Evolutionary conservation across 2,797 vertebrate species (phyloP), one percentile per base, ranked within the genome.

Genomic region (Pseudochaenichthys georgianus): DNA sequence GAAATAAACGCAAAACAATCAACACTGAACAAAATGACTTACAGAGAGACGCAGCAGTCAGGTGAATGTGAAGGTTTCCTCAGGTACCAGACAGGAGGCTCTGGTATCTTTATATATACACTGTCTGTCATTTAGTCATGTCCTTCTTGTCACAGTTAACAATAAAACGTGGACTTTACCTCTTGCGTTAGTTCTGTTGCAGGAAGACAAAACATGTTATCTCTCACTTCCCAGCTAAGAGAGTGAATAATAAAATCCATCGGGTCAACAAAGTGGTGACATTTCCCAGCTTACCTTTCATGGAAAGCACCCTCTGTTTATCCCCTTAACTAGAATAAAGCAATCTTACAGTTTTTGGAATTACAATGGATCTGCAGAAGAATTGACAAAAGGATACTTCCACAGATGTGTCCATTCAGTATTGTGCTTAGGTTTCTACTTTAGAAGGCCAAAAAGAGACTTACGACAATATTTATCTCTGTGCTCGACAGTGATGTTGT

Each of bases 101-200:
- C 13, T 34, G 38, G 4, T 13, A 11, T 47, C 28, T 52, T 66
- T 82, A 78, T 66, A 73, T 60, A 69, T 57, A 47, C 63, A 41
- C 41, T 15, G 1, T 13, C 42, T 1, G 6, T 9, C 31, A 43
- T 3, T n/a, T 16, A 31, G 13, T 52, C 2, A 31, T 17, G 13
- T 31, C 1, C 19, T 73, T 41, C 8, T 57, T 31, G 10, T 8
- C 0, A 19, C 3, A 16, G 16, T 1, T 2, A 15, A 28, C 47
- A n/a, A 53, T 77, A 64, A 55, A 77, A 54, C 21, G 13, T 65
- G 60, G 74, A 69, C 74, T 73, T 65, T 70, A 50, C 15, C 48
- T 38, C 0, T 17, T 64, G 34, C 0, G 12, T 58, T 41, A 64
- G 13, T n/a, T 7, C n/a, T 0, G 12, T 53, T 47, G 10, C 41